phyloP scores from a whole-genome alignment of 1,140 invertebrate species.

The Amyelois transitella region DNA sequence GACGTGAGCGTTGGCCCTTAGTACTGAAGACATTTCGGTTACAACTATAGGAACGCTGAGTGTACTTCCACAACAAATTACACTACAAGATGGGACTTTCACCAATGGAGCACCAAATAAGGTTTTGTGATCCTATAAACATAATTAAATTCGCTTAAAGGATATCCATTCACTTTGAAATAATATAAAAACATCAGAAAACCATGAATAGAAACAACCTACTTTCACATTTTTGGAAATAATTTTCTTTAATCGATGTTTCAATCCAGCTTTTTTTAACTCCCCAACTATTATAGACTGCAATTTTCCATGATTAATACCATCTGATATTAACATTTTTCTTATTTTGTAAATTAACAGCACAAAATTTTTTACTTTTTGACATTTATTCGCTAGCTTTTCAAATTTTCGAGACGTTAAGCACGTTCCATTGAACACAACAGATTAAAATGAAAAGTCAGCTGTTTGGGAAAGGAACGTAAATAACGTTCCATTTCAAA shows the following conservation, averaged over 20 bases:
- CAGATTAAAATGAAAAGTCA: too few species aligned
- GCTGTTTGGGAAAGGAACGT: too few species aligned
- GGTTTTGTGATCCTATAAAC: constrained; percentile 65
- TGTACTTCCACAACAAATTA: constrained; percentile 77
- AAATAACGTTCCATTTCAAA: constrained; percentile 20
- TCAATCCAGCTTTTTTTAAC: constrained; percentile 78
- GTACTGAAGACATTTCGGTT: constrained; percentile 80
- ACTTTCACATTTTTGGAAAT: constrained; percentile 74
- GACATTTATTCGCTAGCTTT: background rate
- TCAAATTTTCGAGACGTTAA: constrained; percentile 14
- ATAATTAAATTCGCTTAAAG: constrained; percentile 17
- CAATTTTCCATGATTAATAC: constrained; percentile 78
- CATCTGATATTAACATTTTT: constrained; percentile 80
- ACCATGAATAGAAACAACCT: constrained; percentile 24
- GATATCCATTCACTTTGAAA: background rate
- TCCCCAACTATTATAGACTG: constrained; percentile 76
- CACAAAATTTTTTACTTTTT: constrained; percentile 1
- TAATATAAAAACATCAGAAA: constrained; percentile 1
- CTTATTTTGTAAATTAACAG: constrained; percentile 17
- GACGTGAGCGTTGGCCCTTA: constrained; percentile 79
- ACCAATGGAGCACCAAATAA: constrained; percentile 78
- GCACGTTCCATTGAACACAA: too few species aligned
- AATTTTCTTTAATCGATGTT: constrained; percentile 78
- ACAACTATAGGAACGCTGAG: constrained; percentile 85
- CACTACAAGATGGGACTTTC: constrained; percentile 72